Evolutionary conservation across 2,888 invertebrate genomes (phyloP).

Genomic region (Mythimna lalbum): DNA sequence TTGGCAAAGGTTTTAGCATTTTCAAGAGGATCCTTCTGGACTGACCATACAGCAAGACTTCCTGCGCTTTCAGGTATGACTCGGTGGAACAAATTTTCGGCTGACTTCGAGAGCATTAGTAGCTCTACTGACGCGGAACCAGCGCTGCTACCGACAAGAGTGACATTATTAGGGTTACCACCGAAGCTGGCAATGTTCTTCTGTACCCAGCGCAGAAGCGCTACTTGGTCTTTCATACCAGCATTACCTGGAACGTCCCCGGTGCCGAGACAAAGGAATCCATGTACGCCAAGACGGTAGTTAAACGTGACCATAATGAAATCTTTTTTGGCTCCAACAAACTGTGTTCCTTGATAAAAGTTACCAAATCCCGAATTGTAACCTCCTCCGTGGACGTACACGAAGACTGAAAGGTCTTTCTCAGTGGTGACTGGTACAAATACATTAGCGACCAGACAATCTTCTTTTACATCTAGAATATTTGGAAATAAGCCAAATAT

Average conservation of each 20-base stretch:
- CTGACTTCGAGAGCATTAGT: slow-evolving; percentile 47
- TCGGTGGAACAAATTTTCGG: slow-evolving; percentile 69
- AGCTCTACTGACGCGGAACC: no score
- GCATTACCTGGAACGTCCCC: slow-evolving; percentile 69
- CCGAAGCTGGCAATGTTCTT: slow-evolving; percentile 72
- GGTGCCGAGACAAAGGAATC: no score
- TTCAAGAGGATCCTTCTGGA: no score
- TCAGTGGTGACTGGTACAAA: no score
- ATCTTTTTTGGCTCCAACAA: slow-evolving; percentile 57
- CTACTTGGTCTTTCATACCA: slow-evolving; percentile 73
- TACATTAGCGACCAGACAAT: no score
- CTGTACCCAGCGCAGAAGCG: slow-evolving; percentile 69
- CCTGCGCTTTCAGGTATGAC: no score
- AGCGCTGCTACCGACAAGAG: slow-evolving; percentile 68
- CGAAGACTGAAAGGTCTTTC: background rate
- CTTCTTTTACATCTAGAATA: background rate
- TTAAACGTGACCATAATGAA: slow-evolving; percentile 59
- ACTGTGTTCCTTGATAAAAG: slow-evolving; percentile 26
- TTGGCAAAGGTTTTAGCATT: no score
- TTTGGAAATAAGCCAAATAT: no score
- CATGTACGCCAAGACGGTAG: no score
- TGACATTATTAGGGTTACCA: slow-evolving; percentile 73
- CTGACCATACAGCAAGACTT: no score
- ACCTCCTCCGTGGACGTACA: no score
- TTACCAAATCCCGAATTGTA: no score